Evolutionary conservation across 2,888 invertebrate genomes (phyloP).

Genomic region (Leptopterna dolabrata): DNA sequence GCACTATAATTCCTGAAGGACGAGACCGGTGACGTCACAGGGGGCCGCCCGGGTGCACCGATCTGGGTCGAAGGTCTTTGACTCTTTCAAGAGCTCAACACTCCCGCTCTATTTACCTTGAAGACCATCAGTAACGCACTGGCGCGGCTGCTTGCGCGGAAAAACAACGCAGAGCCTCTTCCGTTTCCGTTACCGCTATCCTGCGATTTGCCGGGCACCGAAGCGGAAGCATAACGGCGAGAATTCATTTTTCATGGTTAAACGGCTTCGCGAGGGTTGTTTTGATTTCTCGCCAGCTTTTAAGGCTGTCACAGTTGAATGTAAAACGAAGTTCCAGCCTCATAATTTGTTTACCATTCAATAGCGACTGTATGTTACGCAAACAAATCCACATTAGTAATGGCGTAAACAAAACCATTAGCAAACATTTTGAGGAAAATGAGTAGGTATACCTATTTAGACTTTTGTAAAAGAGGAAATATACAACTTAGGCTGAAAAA

Average conservation of each 20-base stretch:
- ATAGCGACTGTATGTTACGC: too few relatives aligned
- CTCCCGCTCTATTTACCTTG: slow-evolving; percentile 11
- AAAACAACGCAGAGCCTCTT: not conserved
- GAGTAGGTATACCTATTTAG: too few relatives aligned
- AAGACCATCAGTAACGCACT: not conserved
- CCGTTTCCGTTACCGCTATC: not conserved
- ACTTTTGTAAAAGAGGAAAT: too few relatives aligned
- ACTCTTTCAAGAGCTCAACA: not conserved
- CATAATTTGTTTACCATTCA: too few relatives aligned
- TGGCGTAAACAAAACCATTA: too few relatives aligned
- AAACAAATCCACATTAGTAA: too few relatives aligned
- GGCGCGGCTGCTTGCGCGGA: not conserved
- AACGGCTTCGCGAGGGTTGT: not conserved
- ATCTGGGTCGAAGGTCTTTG: not conserved
- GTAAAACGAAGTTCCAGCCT: too few relatives aligned
- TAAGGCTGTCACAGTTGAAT: too few relatives aligned
- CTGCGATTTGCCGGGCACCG: not conserved
- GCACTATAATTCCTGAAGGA: slow-evolving; percentile 7
- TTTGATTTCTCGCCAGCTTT: not conserved
- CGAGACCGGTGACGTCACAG: not conserved
- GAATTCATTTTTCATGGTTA: not conserved
- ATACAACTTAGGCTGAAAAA: too few relatives aligned
- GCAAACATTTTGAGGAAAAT: too few relatives aligned
- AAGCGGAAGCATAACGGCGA: not conserved
- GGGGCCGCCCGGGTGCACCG: not conserved